These are phyloP conservation scores for Eptesicus fuscus DNA, from an alignment of 2,113 vertebrate genomes.

Conservation along the genomic window DNA sequence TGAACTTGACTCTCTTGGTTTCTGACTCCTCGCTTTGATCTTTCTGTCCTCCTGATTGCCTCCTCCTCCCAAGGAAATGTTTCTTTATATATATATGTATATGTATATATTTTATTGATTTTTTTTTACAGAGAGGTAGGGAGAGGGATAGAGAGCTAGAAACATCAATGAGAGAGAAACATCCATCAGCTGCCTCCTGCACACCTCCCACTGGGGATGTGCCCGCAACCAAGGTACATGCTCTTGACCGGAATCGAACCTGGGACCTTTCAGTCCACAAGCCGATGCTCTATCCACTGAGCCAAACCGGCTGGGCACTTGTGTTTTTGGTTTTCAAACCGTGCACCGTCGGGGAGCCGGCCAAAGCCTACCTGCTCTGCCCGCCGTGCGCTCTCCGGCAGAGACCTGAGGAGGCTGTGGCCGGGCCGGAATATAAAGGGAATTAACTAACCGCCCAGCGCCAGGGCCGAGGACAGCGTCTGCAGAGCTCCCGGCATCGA, in stretches of 20 bases:
- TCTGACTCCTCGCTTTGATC: fast-evolving
- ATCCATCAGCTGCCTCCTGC: too few relatives aligned
- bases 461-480: neutral
- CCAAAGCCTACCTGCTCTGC: neutral
- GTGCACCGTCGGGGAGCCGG: fast-evolving
- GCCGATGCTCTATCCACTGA: too few relatives aligned
- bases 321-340: neutral
- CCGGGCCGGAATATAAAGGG: neutral
- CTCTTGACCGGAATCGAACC: too few relatives aligned
- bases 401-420: fast-evolving
- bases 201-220: too few relatives aligned
- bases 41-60: fast-evolving
- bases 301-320: neutral
- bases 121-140: too few relatives aligned
- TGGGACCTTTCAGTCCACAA: too few relatives aligned
- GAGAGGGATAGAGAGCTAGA: too few relatives aligned
- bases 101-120: too few relatives aligned
- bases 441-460: neutral
- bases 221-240: too few relatives aligned
- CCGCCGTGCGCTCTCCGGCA: neutral
- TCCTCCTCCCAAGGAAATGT: fast-evolving
- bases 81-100: too few relatives aligned
- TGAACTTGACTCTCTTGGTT: fast-evolving
- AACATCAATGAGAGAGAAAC: too few relatives aligned
- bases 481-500: slow-evolving; percentile 25